Evolutionary conservation across 2,888 invertebrate species (phyloP).

Genomic region (Dioctria linearis): DNA sequence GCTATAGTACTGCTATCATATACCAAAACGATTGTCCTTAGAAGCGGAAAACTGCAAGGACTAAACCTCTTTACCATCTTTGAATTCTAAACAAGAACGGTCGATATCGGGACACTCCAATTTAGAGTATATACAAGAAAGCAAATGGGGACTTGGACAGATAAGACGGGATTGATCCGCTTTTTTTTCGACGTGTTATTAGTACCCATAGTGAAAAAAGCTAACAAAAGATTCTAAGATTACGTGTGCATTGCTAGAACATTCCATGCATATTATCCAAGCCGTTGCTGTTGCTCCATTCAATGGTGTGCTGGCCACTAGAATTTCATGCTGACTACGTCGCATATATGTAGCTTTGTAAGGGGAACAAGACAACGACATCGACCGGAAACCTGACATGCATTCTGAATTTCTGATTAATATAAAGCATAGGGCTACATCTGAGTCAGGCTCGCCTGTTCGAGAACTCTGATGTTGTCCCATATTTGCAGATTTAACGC

Average conservation of each 20-base stretch:
- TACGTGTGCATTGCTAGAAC: constrained; percentile 16
- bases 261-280: constrained; percentile 20
- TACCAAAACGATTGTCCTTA: constrained; percentile 26
- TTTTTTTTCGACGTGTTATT: constrained; percentile 13
- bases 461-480: not conserved
- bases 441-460: not conserved
- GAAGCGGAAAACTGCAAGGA: constrained; percentile 25
- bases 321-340: constrained; percentile 30
- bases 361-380: not conserved
- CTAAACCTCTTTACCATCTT: not conserved
- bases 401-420: constrained; percentile 52
- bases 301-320: not conserved
- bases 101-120: too few relatives aligned
- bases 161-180: constrained; percentile 32
- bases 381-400: constrained; percentile 41
- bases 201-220: not conserved
- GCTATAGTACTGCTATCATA: not conserved
- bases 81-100: too few relatives aligned
- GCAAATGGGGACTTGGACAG: not conserved
- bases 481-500: constrained; percentile 47
- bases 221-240: not conserved
- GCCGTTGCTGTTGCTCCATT: not conserved
- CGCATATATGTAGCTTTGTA: constrained; percentile 6
- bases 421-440: constrained; percentile 21
- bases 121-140: too few relatives aligned